A percentile compares a stretch with the other conserved stretches of the same genome.
Evolutionary conservation across 2,888 invertebrate genomes (phyloP).

Genomic region (Caenorhabditis doughertyi): DNA sequence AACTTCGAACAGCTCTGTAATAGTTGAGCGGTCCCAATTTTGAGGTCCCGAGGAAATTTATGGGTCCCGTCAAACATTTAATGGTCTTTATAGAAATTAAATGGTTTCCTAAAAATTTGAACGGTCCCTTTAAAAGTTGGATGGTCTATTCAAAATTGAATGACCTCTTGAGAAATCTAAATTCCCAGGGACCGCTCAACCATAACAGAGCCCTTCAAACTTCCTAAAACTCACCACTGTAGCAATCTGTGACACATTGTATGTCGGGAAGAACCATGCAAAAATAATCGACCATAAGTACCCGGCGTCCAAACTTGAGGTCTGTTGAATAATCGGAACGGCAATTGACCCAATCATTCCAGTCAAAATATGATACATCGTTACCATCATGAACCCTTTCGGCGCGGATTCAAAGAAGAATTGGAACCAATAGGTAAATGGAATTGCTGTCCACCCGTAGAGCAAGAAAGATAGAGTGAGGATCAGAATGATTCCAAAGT

Average conservation of each 20-base stretch:
- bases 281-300: constrained; percentile 64
- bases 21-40: too few species aligned
- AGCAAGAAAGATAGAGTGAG: constrained; percentile 67
- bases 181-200: too few species aligned
- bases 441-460: constrained; percentile 78
- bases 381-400: constrained; percentile 79
- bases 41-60: too few species aligned
- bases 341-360: constrained; percentile 80
- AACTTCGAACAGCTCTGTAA: too few species aligned
- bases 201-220: background rate
- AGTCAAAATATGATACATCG: constrained; percentile 77
- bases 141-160: too few species aligned
- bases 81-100: too few species aligned
- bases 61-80: too few species aligned
- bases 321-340: constrained; percentile 77
- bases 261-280: constrained; percentile 69
- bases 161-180: too few species aligned
- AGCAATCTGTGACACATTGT: constrained; percentile 65
- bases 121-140: too few species aligned
- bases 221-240: constrained; percentile 48
- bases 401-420: constrained; percentile 79
- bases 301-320: constrained; percentile 62
- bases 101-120: too few species aligned
- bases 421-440: constrained; percentile 77
- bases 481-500: constrained; percentile 61